Evolutionary conservation across 92 coral and sea anemone genomes (phyloP).

Genomic region (Actinernus sp.): DNA sequence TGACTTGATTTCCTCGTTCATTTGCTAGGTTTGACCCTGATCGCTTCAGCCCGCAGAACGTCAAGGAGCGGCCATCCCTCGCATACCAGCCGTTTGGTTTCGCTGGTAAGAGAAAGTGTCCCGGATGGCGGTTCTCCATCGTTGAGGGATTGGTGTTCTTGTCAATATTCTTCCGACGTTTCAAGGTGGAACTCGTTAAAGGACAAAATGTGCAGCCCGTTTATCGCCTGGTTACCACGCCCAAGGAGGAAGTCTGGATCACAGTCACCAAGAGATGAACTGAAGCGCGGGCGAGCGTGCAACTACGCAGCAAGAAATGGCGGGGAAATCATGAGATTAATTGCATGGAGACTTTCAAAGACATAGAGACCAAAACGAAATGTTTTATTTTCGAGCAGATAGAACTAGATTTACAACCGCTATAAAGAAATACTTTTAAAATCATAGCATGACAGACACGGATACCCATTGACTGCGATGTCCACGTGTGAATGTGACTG

Average conservation of each 20-base stretch:
- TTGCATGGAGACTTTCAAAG: too few species aligned
- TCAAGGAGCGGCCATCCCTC: conserved; percentile 82
- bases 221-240: conserved; percentile 80
- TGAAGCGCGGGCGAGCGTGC: too few species aligned
- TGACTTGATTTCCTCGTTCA: too few species aligned
- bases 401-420: too few species aligned
- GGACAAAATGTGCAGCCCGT: conserved; percentile 90
- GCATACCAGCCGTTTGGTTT: conserved; percentile 97
- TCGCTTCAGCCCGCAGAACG: conserved; percentile 83
- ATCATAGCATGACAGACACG: too few species aligned
- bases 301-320: too few species aligned
- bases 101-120: conserved; percentile 99
- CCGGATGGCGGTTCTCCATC: conserved; percentile 90
- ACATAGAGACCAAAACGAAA: too few species aligned
- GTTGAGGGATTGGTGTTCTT: conserved; percentile 88
- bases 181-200: conserved; percentile 85
- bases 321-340: too few species aligned
- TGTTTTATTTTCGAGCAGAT: too few species aligned
- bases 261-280: conserved; percentile 75
- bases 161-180: conserved; percentile 80
- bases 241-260: conserved; percentile 91
- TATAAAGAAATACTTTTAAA: too few species aligned
- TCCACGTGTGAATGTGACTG: too few species aligned
- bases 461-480: too few species aligned
- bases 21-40: conserved; percentile 92